Evolutionary conservation across 2,888 invertebrate genomes (phyloP), one percentile per base, ranked within the genome.

Genomic region (Acleris cristana): DNA sequence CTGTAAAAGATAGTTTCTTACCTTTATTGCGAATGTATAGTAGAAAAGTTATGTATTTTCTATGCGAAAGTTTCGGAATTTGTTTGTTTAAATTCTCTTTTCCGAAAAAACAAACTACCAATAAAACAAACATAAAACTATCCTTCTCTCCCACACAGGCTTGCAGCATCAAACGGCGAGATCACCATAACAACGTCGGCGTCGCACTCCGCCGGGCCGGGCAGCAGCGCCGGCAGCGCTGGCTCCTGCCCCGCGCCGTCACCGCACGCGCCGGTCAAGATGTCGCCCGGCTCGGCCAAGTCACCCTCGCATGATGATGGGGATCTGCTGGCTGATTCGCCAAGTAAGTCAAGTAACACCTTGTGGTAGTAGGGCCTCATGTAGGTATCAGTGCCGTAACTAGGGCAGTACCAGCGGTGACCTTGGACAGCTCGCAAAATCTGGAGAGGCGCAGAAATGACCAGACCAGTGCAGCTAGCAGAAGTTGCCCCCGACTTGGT

Each of bases 291-390:
- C 58, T 94, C 95, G 8, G 91, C 92, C 61, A 94, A 94, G 75
- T 88, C 95, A 54, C 95, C 95, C 51, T 94, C 94, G 71, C 95
- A 95, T 40, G 94, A 95, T 54, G 96, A 95, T 72, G 93, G 94
- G 2, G 97, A 97, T 91, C 92, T 97, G 73, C 94, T 97, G 55
- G 95, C 96, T 80, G 97, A 97, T 90, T 96, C 96, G 64, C 96
- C 97, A 87, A 96, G 97, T 97, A 95, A 96, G 96, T 95, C 51
- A 4, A 34, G 2, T 18, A 16, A 30, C 5, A 3, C 16, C 7
- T 45, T 7, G 2, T 34, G 34, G 8, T 30, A 1, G 26, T 26
- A 26, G 26, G 26, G 7, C 7, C 26, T 6, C 7, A 26, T 26
- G 7, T n/a, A n/a, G n/a, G n/a, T 26, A 26, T 30, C 26, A 30